Evolutionary conservation across 2,888 invertebrate species (phyloP).

Genomic region (Lordiphosa fenestrarum): DNA sequence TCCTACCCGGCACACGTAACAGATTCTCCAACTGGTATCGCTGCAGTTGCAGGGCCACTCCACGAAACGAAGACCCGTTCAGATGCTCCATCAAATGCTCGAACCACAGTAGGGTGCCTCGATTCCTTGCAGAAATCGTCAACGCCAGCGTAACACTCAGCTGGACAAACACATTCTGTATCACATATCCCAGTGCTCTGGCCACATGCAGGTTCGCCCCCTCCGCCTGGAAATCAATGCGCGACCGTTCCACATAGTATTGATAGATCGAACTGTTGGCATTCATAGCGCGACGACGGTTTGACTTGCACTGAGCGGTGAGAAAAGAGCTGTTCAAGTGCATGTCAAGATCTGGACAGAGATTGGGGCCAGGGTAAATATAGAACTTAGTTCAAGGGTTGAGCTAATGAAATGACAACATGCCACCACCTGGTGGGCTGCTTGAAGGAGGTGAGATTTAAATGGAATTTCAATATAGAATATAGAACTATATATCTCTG

Average conservation of each 20-base stretch:
- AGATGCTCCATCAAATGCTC: slow-evolving; percentile 37
- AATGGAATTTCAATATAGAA: too few relatives aligned
- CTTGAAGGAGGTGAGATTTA: too few relatives aligned
- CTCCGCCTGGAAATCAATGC: slow-evolving; percentile 47
- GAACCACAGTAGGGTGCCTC: slow-evolving; percentile 36
- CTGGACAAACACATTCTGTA: slow-evolving; percentile 46
- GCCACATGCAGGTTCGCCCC: slow-evolving; percentile 42
- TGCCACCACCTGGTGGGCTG: slow-evolving; percentile 15
- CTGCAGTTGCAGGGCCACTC: slow-evolving; percentile 45
- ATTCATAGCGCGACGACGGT: slow-evolving; percentile 18
- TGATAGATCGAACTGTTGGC: slow-evolving; percentile 22
- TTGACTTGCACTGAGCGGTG: not conserved
- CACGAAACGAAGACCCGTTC: slow-evolving; percentile 30
- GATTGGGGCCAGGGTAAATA: not conserved
- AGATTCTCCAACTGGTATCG: slow-evolving; percentile 10
- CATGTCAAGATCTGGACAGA: not conserved
- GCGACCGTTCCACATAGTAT: slow-evolving; percentile 34
- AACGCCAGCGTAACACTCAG: slow-evolving; percentile 47
- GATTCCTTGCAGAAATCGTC: slow-evolving; percentile 22
- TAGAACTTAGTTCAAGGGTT: not conserved
- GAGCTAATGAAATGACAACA: slow-evolving; percentile 8
- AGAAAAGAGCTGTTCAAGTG: not conserved
- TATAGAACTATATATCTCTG: too few relatives aligned
- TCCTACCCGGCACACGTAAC: slow-evolving; percentile 42
- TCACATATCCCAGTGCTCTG: slow-evolving; percentile 38